These are phyloP conservation scores for Didymodactylos carnosus DNA, from an alignment of 2,888 invertebrate species.

Conservation along the genomic window DNA sequence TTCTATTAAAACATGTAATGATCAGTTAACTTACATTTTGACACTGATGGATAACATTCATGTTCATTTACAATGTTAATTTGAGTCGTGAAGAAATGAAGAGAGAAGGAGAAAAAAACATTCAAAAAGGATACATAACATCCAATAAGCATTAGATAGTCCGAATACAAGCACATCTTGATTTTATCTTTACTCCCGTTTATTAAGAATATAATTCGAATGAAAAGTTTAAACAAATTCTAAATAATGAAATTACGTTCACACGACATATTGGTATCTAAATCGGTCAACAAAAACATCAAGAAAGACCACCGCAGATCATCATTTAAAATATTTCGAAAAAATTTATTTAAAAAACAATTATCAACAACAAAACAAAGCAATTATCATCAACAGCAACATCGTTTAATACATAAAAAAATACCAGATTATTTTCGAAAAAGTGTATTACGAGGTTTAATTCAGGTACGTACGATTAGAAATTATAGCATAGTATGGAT, in stretches of 20 bases:
- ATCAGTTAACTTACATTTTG: no score
- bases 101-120: background rate
- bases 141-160: background rate
- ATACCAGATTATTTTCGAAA: background rate
- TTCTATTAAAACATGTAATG: no score
- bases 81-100: no score
- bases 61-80: no score
- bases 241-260: background rate
- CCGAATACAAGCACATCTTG: background rate
- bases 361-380: background rate
- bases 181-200: no score
- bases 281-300: no score
- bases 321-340: background rate
- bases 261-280: background rate
- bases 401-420: background rate
- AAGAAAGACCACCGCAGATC: background rate
- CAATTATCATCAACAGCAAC: background rate
- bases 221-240: no score
- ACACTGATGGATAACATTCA: no score
- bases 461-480: no score
- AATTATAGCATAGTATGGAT: no score
- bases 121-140: no score
- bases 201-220: no score
- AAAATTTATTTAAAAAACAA: background rate
- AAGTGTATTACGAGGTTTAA: background rate